phyloP scores from a whole-genome alignment of 2,888 invertebrate genomes.

The Catocala fraxini region DNA sequence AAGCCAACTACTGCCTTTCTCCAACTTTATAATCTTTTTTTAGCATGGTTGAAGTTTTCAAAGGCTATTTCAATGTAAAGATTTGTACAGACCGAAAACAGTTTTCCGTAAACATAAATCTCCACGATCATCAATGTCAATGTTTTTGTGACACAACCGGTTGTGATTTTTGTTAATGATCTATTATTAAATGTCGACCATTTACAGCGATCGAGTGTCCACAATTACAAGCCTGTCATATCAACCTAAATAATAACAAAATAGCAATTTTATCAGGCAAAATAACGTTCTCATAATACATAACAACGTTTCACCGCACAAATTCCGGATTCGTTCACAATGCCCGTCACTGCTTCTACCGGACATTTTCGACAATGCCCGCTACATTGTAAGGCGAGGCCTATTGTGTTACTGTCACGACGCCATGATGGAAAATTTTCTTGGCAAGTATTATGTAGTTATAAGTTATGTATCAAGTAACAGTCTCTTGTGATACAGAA shows the following conservation, averaged over 20 bases:
- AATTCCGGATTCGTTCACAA: slow-evolving; percentile 62
- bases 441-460: slow-evolving; percentile 22
- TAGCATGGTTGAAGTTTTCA: no score
- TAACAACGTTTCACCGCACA: slow-evolving; percentile 37
- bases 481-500: neutral
- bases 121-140: no score
- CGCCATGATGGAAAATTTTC: slow-evolving; percentile 39
- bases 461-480: slow-evolving; percentile 18
- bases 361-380: slow-evolving; percentile 57
- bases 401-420: slow-evolving; percentile 49
- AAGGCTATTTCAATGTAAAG: no score
- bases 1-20: no score
- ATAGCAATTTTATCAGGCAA: neutral
- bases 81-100: no score
- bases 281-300: slow-evolving; percentile 12
- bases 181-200: no score
- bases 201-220: neutral
- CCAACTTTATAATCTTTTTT: no score
- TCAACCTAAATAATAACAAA: neutral
- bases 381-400: slow-evolving; percentile 27
- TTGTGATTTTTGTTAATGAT: no score
- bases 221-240: slow-evolving; percentile 3
- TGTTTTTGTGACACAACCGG: no score
- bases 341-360: slow-evolving; percentile 72
- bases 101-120: no score